Base-by-base conservation (phyloP, 2,888 invertebrate genomes). In the Hesperia comma region DNA sequence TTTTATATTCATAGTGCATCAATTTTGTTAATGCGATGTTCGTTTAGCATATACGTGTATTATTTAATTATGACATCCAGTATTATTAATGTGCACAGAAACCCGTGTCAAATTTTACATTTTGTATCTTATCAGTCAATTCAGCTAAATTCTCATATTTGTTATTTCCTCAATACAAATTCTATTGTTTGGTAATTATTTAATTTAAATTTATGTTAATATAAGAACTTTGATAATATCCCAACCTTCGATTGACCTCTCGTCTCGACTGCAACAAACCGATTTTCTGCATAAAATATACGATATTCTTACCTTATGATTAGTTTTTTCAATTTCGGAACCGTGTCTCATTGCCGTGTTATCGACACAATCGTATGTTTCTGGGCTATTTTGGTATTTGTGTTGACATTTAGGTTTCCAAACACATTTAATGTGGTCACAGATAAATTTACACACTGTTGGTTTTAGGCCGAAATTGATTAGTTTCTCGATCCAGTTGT, bases 401-500 rank as follows among this genome's bases (percentile, higher is more conserved):
- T 51, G 51, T 51, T 51, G 51, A 51, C 51, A 51, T 51, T 51
- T 51, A 26, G 1, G 51, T 51, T 51, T 51, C 51, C 21, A 21
- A 51, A 51, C 26, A 51, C 21, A 51, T 51, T 51, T 51, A 21
- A 51, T 51, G 26, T 51, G 51, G 51, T 51, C 51, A 26, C 51
- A 26, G 51, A 51, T 26, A 51, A 51, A 51, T 51, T 51, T 26
- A 51, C 51, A 51, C 51, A 26, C 14, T 51, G 21, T 26, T 14
- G 26, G 51, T 21, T 51, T 51, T 51, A 21, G 51, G 12, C 14
- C 17, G 6, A 54, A 33, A 54, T 54, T 54, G 33, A 54, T 54
- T 54, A 33, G 54, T 54, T 54, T 54, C 33, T 33, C 15, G 54
- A 54, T 54, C 54, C 15, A 54, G 32, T 32, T 51, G 54, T 33